A percentile compares a stretch with the other conserved stretches of the same genome.
phyloP scores from a whole-genome alignment of 2,797 vertebrate species.

The Acrocephalus scirpaceus region DNA sequence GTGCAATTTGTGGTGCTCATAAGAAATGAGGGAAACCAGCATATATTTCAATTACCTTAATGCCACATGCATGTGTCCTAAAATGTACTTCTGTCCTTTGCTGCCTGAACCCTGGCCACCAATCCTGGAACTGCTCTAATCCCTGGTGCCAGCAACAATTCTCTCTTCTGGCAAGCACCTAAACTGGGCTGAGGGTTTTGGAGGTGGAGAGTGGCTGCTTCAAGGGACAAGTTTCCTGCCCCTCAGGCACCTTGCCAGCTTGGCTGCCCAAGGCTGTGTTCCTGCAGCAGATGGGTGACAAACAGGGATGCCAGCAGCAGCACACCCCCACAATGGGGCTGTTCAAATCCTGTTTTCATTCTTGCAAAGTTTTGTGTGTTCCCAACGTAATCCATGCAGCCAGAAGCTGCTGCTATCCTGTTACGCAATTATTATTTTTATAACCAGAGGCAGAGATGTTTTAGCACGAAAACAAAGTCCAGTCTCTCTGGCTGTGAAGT shows the following conservation, averaged over 20 bases:
- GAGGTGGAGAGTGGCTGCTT: background rate
- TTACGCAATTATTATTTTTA: constrained; percentile 44
- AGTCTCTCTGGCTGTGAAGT: background rate
- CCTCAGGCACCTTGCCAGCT: background rate
- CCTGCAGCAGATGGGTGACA: constrained; percentile 1
- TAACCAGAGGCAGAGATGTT: constrained; percentile 11
- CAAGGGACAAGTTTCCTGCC: background rate
- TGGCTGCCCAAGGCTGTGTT: background rate
- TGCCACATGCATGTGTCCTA: background rate
- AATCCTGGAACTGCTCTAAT: background rate
- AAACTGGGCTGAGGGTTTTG: background rate
- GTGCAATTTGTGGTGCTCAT: background rate
- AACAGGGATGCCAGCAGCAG: background rate
- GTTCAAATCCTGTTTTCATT: background rate
- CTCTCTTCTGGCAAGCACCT: background rate
- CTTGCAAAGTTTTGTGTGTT: background rate
- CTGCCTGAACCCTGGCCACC: background rate
- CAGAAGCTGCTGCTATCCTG: background rate
- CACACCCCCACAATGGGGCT: background rate
- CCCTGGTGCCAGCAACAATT: background rate
- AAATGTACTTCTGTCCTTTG: background rate
- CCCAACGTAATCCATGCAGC: rapidly evolving
- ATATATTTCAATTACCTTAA: background rate
- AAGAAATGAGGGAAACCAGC: background rate
- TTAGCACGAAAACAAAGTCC: constrained; percentile 9